A percentile compares a stretch with the other conserved stretches of the same genome.
These are phyloP conservation scores for Vanessa cardui DNA, from an alignment of 2,888 invertebrate genomes.

Conservation along the genomic window DNA sequence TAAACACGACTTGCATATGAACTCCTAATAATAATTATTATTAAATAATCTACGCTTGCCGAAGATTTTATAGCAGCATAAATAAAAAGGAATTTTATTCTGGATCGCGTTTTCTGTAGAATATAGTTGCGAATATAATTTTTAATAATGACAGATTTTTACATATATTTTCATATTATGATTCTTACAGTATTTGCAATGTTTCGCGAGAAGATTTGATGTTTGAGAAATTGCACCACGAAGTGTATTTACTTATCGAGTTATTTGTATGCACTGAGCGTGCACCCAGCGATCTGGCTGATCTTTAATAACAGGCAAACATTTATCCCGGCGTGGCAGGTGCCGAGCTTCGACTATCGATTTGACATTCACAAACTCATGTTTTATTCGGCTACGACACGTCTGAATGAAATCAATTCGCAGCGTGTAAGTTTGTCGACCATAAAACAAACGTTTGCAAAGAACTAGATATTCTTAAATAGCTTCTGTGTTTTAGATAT, in stretches of 20 bases:
- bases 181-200: neutral
- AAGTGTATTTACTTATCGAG: slow-evolving; percentile 3
- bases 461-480: neutral
- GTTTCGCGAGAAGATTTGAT: neutral
- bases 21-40: slow-evolving; percentile 40
- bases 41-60: slow-evolving; percentile 11
- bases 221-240: neutral
- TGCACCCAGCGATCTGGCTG: slow-evolving; percentile 13
- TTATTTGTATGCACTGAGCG: slow-evolving; percentile 21
- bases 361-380: slow-evolving; percentile 19
- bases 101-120: neutral
- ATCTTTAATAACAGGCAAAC: slow-evolving; percentile 18
- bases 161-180: neutral
- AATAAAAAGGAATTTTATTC: neutral
- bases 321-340: slow-evolving; percentile 20
- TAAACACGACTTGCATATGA: slow-evolving; percentile 42
- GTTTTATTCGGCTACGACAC: slow-evolving; percentile 14
- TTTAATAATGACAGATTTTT: neutral
- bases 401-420: slow-evolving; percentile 14
- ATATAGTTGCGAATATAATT: neutral
- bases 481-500: neutral
- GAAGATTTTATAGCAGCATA: slow-evolving; percentile 11
- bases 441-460: slow-evolving; percentile 3
- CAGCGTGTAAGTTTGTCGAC: slow-evolving; percentile 5
- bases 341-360: slow-evolving; percentile 21